Evolutionary conservation across 2,113 vertebrate species (phyloP), one percentile per base, ranked within the genome.

Genomic region (Phocoena phocoena): DNA sequence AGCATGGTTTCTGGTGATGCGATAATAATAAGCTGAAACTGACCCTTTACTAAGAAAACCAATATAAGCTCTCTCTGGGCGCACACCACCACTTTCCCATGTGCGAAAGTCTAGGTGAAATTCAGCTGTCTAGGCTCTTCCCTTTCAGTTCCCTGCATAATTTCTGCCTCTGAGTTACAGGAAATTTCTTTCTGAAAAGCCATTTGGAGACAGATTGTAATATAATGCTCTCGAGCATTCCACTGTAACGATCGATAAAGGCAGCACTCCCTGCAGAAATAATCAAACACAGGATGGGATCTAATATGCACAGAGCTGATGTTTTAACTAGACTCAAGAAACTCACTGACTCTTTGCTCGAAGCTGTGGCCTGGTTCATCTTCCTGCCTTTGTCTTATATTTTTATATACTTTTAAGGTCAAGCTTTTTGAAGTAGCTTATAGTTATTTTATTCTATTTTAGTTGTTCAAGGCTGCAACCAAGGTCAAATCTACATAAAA

Each of bases 161-260:
- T 98, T 97, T 98, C 91, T 97, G 41, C 98, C 90, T 92, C 90
- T 31, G 96, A 97, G 97, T 97, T 98, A 98, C 98, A 98, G 97
- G 98, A 98, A 98, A 97, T 97, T 97, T 97, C 93, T 96, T 77
- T 97, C 97, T 97, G 88, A 97, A 98, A 97, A 98, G 96, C 98
- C 98, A 98, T 97, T 98, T 97, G 67, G 92, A 96, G 95, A 96
- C 97, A 97, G 97, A 97, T 97, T 93, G 97, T 97, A 98, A 98
- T 93, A 93, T 97, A 97, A 97, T 95, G 93, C 97, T 96, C 84
- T 93, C 93, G 77, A 96, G 90, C 96, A 93, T 94, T 98, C 82
- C 96, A 96, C 97, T 97, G 93, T 93, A 92, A 14, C 88, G 92
- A 98, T 98, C 97, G 31, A 98, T 98, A 97, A 92, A 93, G 90